Evolutionary conservation across 2,888 invertebrate species (phyloP), one percentile per base, ranked within the genome.

Genomic region (Volucella inflata): DNA sequence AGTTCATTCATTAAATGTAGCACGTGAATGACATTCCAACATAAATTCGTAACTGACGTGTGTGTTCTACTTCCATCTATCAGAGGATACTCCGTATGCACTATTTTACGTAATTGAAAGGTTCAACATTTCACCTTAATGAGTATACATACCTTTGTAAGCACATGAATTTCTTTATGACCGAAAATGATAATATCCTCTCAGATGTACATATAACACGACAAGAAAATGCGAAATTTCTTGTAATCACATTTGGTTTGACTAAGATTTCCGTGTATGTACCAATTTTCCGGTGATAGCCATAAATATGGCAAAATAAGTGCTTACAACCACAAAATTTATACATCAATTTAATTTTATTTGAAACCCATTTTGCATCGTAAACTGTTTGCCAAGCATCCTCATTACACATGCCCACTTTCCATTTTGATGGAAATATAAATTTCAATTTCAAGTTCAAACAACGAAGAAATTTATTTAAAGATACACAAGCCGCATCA

Each of bases 361-460:
- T 36, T 51, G 38, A 8, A 50, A 36, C 16, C 12, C 48, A 72
- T 53, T 30, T 21, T 6, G 6, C 30, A 30, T n/a, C 62, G 30
- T 75, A 36, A 68, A 64, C 38, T 38, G 64, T 71, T 70, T 70
- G 75, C 42, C 59, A 42, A 36, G 59, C 68, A 59, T 82, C 65
- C 68, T 64, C 70, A 59, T 72, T 72, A 78, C 30, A 64, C 68
- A 70, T 55, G 62, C 71, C 74, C 51, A 48, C 82, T 60, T 65
- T 40, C 62, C 30, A 40, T 68, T 51, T 53, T 50, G 62, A 64
- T 65, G 30, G 6, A 65, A 67, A 75, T 80, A 75, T 79, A 84
- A 78, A 74, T 68, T 78, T 59, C 46, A 64, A 79, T 75, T 84
- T 84, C 84, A 84, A 84, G 84, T 84, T 84, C 84, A 84, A 75